phyloP scores from a whole-genome alignment of 2,888 invertebrate genomes.

The Hirtodrosophila cameraria region DNA sequence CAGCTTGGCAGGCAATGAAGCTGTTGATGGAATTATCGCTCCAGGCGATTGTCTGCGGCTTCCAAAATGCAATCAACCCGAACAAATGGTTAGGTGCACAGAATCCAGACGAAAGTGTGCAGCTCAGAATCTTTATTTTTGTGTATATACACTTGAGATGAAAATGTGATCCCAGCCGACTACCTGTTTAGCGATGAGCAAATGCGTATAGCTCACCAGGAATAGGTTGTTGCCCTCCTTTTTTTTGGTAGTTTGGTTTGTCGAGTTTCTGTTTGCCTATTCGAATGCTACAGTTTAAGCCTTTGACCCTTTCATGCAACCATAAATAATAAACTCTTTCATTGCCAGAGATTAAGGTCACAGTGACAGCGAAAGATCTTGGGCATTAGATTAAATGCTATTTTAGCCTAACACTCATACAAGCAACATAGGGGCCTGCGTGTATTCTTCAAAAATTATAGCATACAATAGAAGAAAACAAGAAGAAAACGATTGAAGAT shows the following conservation, averaged over 20 bases:
- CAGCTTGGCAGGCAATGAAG: background rate
- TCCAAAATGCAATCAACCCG: constrained; percentile 62
- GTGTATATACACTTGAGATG: background rate
- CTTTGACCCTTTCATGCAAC: constrained; percentile 25
- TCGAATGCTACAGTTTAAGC: constrained; percentile 52
- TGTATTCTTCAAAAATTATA: no score
- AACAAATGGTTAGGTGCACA: constrained; percentile 51
- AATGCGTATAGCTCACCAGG: background rate
- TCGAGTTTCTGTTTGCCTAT: constrained; percentile 42
- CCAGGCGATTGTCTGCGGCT: constrained; percentile 34
- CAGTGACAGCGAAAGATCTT: no score
- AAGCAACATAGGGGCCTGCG: no score
- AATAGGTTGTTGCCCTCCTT: background rate
- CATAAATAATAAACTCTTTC: constrained; percentile 23
- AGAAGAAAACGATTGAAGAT: no score
- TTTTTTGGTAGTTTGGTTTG: background rate
- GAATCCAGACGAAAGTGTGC: constrained; percentile 23
- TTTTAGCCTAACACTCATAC: no score
- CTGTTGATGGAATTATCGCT: constrained; percentile 1
- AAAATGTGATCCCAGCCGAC: background rate
- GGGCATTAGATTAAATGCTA: no score
- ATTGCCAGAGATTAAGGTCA: no score
- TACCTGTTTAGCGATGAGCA: constrained; percentile 17
- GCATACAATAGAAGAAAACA: no score
- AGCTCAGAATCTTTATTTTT: constrained; percentile 3